These are phyloP conservation scores for Nothura maculosa DNA, from an alignment of 2,797 vertebrate genomes.

Conservation along the genomic window DNA sequence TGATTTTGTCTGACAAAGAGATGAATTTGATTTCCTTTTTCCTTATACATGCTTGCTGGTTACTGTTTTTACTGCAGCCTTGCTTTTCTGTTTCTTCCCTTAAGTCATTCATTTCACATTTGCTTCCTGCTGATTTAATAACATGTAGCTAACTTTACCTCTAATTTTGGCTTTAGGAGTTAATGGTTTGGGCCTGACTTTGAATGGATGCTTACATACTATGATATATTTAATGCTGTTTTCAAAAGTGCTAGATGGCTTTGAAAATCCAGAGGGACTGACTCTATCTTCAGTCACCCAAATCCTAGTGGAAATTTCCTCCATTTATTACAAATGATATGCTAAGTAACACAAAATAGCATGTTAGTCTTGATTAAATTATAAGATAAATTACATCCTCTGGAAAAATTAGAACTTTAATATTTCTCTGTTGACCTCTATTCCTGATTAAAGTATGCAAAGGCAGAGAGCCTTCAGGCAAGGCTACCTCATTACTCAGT, in stretches of 20 bases:
- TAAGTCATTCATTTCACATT: not conserved
- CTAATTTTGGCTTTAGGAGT: not conserved
- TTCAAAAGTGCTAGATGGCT: not conserved
- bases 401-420: constrained; percentile 14
- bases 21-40: not conserved
- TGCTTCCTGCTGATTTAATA: not conserved
- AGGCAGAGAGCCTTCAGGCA: not conserved
- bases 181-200: not conserved
- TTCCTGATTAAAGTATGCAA: constrained; percentile 13
- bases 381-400: constrained; percentile 1
- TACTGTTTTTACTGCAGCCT: not conserved
- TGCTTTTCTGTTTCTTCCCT: not conserved
- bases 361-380: constrained; percentile 24
- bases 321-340: not conserved
- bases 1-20: constrained; percentile 13
- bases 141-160: not conserved
- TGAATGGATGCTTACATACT: not conserved
- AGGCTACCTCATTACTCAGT: not conserved
- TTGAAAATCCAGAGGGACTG: not conserved
- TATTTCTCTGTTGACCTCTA: not conserved
- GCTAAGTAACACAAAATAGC: not conserved
- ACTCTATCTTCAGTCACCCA: not conserved
- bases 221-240: not conserved
- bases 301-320: not conserved
- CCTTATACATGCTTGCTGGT: not conserved